Evolutionary conservation across 2,797 vertebrate species (phyloP).

Genomic region (Anguilla anguilla): DNA sequence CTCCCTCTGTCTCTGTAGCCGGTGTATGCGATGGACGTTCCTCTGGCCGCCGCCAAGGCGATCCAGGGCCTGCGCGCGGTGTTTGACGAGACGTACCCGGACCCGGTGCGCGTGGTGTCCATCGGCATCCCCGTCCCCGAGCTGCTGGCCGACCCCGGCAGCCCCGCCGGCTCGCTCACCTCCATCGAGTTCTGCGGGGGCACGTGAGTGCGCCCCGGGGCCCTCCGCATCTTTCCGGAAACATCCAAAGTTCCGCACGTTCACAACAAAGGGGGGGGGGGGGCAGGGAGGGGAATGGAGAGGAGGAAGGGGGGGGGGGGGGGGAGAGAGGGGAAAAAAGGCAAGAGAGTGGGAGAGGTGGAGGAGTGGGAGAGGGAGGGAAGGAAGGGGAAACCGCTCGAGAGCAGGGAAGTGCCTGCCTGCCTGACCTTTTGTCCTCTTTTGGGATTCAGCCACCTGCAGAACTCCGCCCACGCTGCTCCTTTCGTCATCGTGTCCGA

Average conservation of each 20-base stretch:
- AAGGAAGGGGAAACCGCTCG: too few relatives aligned
- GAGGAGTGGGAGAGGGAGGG: too few relatives aligned
- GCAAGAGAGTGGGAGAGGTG: too few relatives aligned
- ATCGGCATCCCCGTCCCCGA: slow-evolving; percentile 87
- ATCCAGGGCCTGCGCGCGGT: slow-evolving; percentile 95
- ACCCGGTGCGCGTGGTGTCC: slow-evolving; percentile 94
- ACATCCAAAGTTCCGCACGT: background rate
- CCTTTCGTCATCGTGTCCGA: slow-evolving; percentile 93
- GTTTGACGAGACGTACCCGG: slow-evolving; percentile 97
- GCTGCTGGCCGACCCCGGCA: slow-evolving; percentile 85
- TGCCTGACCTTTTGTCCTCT: slow-evolving; percentile 17
- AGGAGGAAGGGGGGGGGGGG: background rate
- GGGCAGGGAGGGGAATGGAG: too few relatives aligned
- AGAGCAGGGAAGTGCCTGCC: background rate
- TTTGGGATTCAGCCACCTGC: slow-evolving; percentile 81
- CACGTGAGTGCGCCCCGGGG: slow-evolving; percentile 86
- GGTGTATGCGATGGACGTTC: slow-evolving; percentile 85
- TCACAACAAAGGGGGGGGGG: background rate
- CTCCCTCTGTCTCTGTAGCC: slow-evolving; percentile 61
- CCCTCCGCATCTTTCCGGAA: background rate
- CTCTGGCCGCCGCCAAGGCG: slow-evolving; percentile 89
- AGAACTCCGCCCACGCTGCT: slow-evolving; percentile 85
- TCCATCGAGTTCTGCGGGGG: slow-evolving; percentile 97
- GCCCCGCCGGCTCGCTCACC: slow-evolving; percentile 83
- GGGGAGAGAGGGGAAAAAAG: too few relatives aligned